These are phyloP conservation scores for Ectobius pallidus DNA, from an alignment of 2,888 invertebrate genomes.

Conservation along the genomic window DNA sequence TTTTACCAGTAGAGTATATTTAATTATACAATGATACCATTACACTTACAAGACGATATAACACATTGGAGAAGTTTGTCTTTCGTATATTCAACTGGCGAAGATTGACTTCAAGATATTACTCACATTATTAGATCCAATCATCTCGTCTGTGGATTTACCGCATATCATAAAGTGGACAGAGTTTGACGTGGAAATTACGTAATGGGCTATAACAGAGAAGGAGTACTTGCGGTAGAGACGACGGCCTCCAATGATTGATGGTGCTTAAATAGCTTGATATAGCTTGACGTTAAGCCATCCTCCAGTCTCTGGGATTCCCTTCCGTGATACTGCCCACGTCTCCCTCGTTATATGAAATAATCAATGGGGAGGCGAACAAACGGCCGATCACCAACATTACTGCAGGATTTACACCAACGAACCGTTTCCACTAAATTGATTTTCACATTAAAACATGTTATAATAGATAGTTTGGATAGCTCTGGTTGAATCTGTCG, in stretches of 20 bases:
- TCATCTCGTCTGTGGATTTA: not conserved
- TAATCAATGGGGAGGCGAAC: constrained; percentile 7
- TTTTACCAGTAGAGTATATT: too few species aligned
- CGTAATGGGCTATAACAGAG: constrained; percentile 22
- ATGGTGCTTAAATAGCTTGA: constrained; percentile 21
- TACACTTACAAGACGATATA: too few species aligned
- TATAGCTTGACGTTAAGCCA: not conserved
- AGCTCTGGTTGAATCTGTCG: not conserved
- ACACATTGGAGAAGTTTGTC: too few species aligned
- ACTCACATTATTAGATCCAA: too few species aligned
- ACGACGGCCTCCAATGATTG: constrained; percentile 8
- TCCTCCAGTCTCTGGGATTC: not conserved
- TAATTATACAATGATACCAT: too few species aligned
- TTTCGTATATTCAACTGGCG: too few species aligned
- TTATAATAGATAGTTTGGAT: not conserved
- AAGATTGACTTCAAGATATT: too few species aligned
- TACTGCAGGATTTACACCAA: not conserved
- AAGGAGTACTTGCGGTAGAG: not conserved
- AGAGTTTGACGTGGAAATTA: not conserved
- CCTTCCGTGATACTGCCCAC: not conserved
- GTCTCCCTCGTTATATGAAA: not conserved
- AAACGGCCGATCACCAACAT: not conserved
- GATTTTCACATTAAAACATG: constrained; percentile 19
- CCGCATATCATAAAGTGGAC: not conserved
- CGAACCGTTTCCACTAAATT: constrained; percentile 12